Percentiles rank a stretch among this genome's conserved stretches.
These are phyloP conservation scores for Hofmannophila pseudospretella DNA, from an alignment of 2,888 invertebrate species.

Conservation along the genomic window DNA sequence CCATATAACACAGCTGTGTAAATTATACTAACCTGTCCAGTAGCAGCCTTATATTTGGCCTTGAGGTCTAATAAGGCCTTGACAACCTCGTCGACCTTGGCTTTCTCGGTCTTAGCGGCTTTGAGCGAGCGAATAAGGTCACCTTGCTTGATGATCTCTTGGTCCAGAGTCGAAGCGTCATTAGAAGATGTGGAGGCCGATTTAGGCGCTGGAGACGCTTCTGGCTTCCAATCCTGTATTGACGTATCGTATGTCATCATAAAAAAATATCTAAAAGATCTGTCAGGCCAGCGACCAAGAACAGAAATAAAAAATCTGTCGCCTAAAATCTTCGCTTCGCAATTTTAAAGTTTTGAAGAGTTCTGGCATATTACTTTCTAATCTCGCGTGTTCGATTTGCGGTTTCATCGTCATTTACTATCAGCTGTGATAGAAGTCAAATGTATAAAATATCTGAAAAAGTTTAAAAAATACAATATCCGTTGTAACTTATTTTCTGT, in stretches of 20 bases:
- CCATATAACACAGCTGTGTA: no score
- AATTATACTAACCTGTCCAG: slow-evolving; percentile 14
- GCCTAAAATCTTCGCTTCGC: no score
- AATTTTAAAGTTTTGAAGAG: no score
- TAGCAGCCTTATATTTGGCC: slow-evolving; percentile 79
- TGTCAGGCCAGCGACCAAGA: no score
- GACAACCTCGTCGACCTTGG: slow-evolving; percentile 26
- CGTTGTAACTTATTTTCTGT: neutral
- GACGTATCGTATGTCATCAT: neutral
- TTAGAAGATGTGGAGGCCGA: no score
- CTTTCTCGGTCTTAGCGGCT: slow-evolving; percentile 78
- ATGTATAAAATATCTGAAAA: no score
- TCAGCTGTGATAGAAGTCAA: no score
- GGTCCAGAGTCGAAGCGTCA: slow-evolving; percentile 17
- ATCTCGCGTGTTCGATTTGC: no score
- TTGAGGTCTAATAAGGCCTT: slow-evolving; percentile 81
- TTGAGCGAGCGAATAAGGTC: slow-evolving; percentile 81
- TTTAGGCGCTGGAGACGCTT: slow-evolving; percentile 19
- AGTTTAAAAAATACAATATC: neutral
- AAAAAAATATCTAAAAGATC: no score
- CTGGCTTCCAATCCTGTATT: slow-evolving; percentile 43
- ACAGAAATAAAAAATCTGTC: no score
- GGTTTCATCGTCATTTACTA: no score
- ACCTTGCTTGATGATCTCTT: slow-evolving; percentile 73
- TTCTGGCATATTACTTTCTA: no score